These are phyloP conservation scores for Acipenser transmontanus DNA, from an alignment of 2,797 vertebrate genomes.

Conservation along the genomic window DNA sequence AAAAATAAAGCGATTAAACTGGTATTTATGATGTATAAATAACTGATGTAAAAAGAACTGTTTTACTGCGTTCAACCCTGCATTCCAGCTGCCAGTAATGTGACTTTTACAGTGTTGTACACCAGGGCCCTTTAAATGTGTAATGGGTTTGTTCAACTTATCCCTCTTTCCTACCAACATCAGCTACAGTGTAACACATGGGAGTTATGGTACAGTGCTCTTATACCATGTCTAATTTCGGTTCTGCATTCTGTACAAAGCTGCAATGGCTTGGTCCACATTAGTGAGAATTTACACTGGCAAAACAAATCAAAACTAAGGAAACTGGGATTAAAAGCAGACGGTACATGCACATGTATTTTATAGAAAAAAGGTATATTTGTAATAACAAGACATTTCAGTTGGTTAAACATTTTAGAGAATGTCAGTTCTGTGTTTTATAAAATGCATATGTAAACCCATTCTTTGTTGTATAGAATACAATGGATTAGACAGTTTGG, in stretches of 20 bases:
- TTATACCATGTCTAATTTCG: slow-evolving; percentile 58
- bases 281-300: slow-evolving; percentile 60
- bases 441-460: not conserved
- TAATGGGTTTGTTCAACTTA: not conserved
- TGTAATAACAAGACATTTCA: not conserved
- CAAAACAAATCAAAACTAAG: slow-evolving; percentile 63
- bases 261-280: slow-evolving; percentile 55
- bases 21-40: too few species aligned
- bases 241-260: slow-evolving; percentile 61
- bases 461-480: not conserved
- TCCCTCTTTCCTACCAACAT: not conserved
- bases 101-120: too few species aligned
- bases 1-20: too few species aligned
- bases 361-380: too few species aligned
- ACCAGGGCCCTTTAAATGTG: too few species aligned
- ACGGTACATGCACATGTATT: slow-evolving; percentile 49
- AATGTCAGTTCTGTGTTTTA: not conserved
- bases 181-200: slow-evolving; percentile 9
- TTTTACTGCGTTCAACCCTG: too few species aligned
- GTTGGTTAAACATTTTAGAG: not conserved
- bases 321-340: slow-evolving; percentile 67
- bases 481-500: too few species aligned
- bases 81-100: too few species aligned
- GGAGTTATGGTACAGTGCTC: not conserved
- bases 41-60: too few species aligned